These are phyloP conservation scores for Platyscapa corneri DNA, from an alignment of 1,140 invertebrate genomes.

Conservation along the genomic window DNA sequence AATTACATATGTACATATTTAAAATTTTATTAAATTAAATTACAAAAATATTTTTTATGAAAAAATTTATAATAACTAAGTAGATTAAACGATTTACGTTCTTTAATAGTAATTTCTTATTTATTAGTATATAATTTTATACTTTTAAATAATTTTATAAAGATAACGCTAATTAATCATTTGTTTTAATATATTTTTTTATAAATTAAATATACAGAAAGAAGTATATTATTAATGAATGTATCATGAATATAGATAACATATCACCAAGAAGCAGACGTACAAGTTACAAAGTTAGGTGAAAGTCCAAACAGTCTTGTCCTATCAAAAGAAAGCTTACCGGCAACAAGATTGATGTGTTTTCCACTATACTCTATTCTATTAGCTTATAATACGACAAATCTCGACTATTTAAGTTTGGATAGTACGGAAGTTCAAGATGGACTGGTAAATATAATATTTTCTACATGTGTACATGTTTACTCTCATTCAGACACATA, in stretches of 20 bases:
- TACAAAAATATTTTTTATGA: too few relatives aligned
- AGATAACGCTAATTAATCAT: too few relatives aligned
- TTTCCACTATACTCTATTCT: slow-evolving; percentile 88
- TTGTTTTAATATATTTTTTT: too few relatives aligned
- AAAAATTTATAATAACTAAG: too few relatives aligned
- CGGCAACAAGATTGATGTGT: slow-evolving; percentile 83
- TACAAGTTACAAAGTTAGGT: slow-evolving; percentile 76
- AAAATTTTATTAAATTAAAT: too few relatives aligned
- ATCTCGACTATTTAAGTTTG: slow-evolving; percentile 83
- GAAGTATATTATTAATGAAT: neutral
- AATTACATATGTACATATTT: too few relatives aligned
- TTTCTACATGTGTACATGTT: neutral
- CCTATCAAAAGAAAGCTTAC: slow-evolving; percentile 71
- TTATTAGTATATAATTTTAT: too few relatives aligned
- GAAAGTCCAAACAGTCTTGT: slow-evolving; percentile 75
- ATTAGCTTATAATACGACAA: slow-evolving; percentile 82
- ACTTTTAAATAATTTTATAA: too few relatives aligned
- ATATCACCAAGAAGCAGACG: slow-evolving; percentile 78
- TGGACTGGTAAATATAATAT: slow-evolving; percentile 48
- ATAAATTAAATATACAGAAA: too few relatives aligned
- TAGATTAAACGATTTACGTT: too few relatives aligned
- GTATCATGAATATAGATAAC: slow-evolving; percentile 71
- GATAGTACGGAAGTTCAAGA: slow-evolving; percentile 74
- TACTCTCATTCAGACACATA: too few relatives aligned
- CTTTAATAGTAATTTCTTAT: too few relatives aligned